Evolutionary conservation across 2,888 invertebrate species (phyloP).

Genomic region (Mythimna albipuncta): DNA sequence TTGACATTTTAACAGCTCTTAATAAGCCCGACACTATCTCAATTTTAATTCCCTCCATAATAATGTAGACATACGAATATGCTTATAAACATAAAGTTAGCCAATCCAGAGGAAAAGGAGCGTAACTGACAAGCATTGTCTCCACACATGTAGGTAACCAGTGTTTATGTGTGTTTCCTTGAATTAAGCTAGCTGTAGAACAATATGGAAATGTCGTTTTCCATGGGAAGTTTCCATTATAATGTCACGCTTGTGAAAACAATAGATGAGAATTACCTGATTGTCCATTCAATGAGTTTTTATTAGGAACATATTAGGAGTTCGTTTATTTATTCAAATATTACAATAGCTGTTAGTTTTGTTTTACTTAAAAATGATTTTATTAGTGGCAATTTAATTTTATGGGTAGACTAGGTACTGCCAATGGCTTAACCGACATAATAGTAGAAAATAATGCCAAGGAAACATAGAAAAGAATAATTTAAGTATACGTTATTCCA

Average conservation of each 20-base stretch:
- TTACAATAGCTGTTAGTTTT: constrained; percentile 2
- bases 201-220: constrained; percentile 53
- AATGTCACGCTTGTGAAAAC: constrained; percentile 31
- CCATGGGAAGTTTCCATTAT: constrained; percentile 53
- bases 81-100: constrained; percentile 11
- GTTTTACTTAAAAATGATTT: background rate
- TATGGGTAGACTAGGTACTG: background rate
- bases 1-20: no score
- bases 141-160: constrained; percentile 7
- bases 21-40: background rate
- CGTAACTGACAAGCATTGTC: constrained; percentile 53
- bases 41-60: background rate
- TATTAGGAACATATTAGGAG: background rate
- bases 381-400: background rate
- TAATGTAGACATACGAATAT: background rate
- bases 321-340: constrained; percentile 12
- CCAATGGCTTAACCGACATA: no score
- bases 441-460: no score
- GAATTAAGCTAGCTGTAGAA: constrained; percentile 36
- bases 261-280: constrained; percentile 56
- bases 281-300: constrained; percentile 49
- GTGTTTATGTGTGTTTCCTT: constrained; percentile 29
- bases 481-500: no score
- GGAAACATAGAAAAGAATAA: no score
- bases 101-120: constrained; percentile 40